These are phyloP conservation scores for Eristalinus aeneus DNA, from an alignment of 2,888 invertebrate species.

Conservation along the genomic window DNA sequence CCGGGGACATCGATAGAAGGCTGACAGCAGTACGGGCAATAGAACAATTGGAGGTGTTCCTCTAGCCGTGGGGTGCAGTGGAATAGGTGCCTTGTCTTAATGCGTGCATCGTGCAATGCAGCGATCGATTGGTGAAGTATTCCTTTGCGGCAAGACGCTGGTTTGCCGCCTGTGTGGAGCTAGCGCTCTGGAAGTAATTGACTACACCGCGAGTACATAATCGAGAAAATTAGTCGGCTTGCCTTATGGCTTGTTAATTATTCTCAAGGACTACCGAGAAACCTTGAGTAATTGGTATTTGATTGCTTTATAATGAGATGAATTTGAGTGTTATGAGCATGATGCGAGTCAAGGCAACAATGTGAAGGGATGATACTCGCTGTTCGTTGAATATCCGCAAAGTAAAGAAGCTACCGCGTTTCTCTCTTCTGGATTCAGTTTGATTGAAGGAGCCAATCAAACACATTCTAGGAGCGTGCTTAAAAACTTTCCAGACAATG, in stretches of 20 bases:
- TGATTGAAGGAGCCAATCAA: background rate
- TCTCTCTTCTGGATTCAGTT: background rate
- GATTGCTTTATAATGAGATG: constrained; percentile 36
- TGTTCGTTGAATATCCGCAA: background rate
- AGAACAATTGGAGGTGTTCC: background rate
- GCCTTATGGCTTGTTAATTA: constrained; percentile 23
- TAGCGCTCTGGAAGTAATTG: constrained; percentile 29
- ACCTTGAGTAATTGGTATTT: constrained; percentile 33
- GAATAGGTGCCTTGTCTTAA: constrained; percentile 19
- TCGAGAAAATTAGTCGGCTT: constrained; percentile 23
- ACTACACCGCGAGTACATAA: constrained; percentile 8
- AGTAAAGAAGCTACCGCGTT: background rate
- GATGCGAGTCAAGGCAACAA: background rate
- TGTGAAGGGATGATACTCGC: background rate
- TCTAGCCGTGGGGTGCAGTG: background rate
- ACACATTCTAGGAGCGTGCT: background rate
- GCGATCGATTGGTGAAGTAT: constrained; percentile 35
- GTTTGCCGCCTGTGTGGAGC: background rate
- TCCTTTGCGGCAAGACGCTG: background rate
- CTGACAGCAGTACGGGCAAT: background rate
- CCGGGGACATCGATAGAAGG: background rate
- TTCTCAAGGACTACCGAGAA: constrained; percentile 1
- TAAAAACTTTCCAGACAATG: background rate
- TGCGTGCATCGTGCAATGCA: constrained; percentile 20
- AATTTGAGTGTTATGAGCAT: background rate